phyloP scores from a whole-genome alignment of 2,888 invertebrate genomes.

The Drosophila falleni region DNA sequence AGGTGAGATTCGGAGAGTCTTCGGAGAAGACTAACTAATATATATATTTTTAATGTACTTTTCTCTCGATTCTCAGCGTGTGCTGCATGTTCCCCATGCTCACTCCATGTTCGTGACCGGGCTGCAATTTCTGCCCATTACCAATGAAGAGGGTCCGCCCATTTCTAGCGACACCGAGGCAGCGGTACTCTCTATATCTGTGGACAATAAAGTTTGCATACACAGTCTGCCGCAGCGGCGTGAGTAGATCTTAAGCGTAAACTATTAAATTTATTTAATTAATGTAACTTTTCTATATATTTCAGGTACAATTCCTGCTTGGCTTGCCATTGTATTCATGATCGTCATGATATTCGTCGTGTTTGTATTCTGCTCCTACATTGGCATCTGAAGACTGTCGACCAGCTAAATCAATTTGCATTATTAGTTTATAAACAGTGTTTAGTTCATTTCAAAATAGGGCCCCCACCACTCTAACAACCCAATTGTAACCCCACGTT shows the following conservation, averaged over 20 bases:
- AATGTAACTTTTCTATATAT: background rate
- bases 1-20: slow-evolving; percentile 87
- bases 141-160: slow-evolving; percentile 89
- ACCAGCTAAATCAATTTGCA: slow-evolving; percentile 58
- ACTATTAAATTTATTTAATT: background rate
- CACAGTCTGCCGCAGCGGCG: slow-evolving; percentile 93
- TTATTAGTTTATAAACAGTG: slow-evolving; percentile 63
- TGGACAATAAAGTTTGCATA: slow-evolving; percentile 96
- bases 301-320: slow-evolving; percentile 92
- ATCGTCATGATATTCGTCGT: slow-evolving; percentile 91
- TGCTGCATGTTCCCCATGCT: slow-evolving; percentile 92
- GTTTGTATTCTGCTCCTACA: slow-evolving; percentile 93
- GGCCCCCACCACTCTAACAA: background rate
- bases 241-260: slow-evolving; percentile 85
- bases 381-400: slow-evolving; percentile 88
- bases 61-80: slow-evolving; percentile 87
- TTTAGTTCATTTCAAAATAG: slow-evolving; percentile 45
- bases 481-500: slow-evolving; percentile 2
- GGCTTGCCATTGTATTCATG: slow-evolving; percentile 92
- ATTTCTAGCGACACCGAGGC: slow-evolving; percentile 92
- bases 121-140: slow-evolving; percentile 94
- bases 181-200: slow-evolving; percentile 96
- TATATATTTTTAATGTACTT: slow-evolving; percentile 4
- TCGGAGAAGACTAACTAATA: background rate
- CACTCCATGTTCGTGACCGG: slow-evolving; percentile 99